Conservation (phyloP, 2,797 vertebrate species). For the Acrocephalus scirpaceus region DNA sequence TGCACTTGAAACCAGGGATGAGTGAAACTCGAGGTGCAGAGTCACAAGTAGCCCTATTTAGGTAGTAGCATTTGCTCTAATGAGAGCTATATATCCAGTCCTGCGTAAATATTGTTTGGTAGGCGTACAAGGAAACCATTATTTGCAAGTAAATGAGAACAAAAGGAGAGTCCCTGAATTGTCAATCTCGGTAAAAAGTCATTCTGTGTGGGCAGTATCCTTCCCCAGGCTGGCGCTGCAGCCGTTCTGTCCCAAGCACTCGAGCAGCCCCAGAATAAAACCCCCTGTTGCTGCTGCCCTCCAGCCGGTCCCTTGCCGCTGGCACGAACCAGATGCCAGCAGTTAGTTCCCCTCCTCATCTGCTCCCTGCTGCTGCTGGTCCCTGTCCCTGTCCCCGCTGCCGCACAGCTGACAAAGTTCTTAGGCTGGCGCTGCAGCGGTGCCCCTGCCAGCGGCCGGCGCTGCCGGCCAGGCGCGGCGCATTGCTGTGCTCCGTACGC, state of each 20-base stretch:
- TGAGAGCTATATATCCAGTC: constrained; percentile 68
- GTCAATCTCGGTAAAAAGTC: constrained; percentile 24
- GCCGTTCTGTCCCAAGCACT: rapidly evolving
- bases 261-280: neutral
- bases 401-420: constrained; percentile 2
- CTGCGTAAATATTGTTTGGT: constrained; percentile 67
- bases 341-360: neutral
- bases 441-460: neutral
- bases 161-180: constrained; percentile 43
- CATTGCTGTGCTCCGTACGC: neutral
- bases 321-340: neutral
- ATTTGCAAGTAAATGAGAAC: constrained; percentile 58
- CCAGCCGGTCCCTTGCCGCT: rapidly evolving
- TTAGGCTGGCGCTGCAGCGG: neutral
- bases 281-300: too few relatives aligned
- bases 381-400: neutral
- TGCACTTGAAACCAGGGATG: constrained; percentile 72
- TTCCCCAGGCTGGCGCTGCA: neutral
- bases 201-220: neutral
- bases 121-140: constrained; percentile 11
- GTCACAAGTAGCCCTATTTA: constrained; percentile 76
- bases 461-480: neutral
- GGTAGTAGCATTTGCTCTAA: constrained; percentile 71
- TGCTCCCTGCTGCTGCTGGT: neutral
- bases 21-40: constrained; percentile 73